Conservation (phyloP, 2,797 vertebrate species). For the Danio kyathit region DNA sequence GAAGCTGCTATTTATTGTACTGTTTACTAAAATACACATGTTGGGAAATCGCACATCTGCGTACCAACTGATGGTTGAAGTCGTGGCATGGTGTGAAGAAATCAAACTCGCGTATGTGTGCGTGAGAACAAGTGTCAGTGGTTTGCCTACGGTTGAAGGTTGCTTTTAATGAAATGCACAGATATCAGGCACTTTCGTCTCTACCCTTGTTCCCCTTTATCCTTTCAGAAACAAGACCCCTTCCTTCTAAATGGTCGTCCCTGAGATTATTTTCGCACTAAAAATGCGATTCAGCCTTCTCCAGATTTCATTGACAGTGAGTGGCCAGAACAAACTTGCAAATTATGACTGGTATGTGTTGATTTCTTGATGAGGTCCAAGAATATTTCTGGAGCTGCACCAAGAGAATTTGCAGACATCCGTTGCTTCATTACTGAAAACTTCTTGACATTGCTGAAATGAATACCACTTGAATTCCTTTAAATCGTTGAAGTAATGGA, state of each 20-base stretch:
- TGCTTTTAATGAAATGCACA: constrained; percentile 35
- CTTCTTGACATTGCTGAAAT: constrained; percentile 22
- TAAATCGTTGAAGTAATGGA: constrained; percentile 45
- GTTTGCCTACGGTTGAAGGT: constrained; percentile 16
- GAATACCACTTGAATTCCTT: constrained; percentile 49
- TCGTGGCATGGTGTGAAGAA: background rate
- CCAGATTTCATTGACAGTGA: constrained; percentile 72
- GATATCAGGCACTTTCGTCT: constrained; percentile 10
- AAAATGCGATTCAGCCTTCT: constrained; percentile 49
- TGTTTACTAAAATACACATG: constrained; percentile 53
- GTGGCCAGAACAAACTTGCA: constrained; percentile 77
- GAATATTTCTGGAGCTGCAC: constrained; percentile 44
- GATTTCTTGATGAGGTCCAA: constrained; percentile 58
- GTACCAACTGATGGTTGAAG: constrained; percentile 33
- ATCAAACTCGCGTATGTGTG: constrained; percentile 9
- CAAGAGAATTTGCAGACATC: constrained; percentile 62
- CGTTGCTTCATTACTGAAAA: constrained; percentile 51
- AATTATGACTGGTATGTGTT: constrained; percentile 78
- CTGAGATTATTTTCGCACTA: constrained; percentile 65
- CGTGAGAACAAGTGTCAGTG: constrained; percentile 19
- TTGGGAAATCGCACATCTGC: constrained; percentile 52
- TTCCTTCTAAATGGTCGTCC: constrained; percentile 49
- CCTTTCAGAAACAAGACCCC: constrained; percentile 20
- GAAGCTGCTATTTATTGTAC: constrained; percentile 27
- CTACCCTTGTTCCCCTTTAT: constrained; percentile 10